Evolutionary conservation across 2,797 vertebrate genomes (phyloP).

Genomic region (Pseudochirops cupreus): DNA sequence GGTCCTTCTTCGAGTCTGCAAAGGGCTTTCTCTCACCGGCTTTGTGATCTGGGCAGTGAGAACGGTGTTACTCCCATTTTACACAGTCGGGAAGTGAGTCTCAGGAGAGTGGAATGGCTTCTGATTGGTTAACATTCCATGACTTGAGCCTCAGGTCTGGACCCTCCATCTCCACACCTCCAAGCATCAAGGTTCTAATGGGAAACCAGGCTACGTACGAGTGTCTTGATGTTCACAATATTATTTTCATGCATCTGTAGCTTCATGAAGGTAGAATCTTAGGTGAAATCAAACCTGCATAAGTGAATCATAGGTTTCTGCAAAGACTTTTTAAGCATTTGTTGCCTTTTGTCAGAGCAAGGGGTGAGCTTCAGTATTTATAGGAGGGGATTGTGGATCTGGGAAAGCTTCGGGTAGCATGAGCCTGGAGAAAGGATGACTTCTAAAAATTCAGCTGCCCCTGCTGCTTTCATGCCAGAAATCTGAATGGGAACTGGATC

Average conservation of each 20-base stretch:
- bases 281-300: neutral
- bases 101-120: neutral
- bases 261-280: neutral
- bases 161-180: neutral
- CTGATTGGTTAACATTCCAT: neutral
- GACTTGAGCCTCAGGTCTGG: neutral
- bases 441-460: neutral
- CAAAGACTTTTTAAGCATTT: neutral
- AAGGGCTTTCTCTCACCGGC: neutral
- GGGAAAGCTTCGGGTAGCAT: slow-evolving; percentile 9
- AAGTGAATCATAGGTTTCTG: neutral
- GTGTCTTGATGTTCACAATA: neutral
- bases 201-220: neutral
- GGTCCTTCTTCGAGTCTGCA: neutral
- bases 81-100: neutral
- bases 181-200: neutral
- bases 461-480: neutral
- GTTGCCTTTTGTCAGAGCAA: neutral
- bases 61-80: neutral
- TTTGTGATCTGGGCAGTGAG: neutral
- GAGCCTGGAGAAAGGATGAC: neutral
- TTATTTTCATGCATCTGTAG: neutral
- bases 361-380: neutral
- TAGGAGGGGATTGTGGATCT: neutral
- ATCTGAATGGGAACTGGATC: neutral